Conservation (phyloP, 2,797 vertebrate genomes). For the Darevskia nairensis region DNA sequence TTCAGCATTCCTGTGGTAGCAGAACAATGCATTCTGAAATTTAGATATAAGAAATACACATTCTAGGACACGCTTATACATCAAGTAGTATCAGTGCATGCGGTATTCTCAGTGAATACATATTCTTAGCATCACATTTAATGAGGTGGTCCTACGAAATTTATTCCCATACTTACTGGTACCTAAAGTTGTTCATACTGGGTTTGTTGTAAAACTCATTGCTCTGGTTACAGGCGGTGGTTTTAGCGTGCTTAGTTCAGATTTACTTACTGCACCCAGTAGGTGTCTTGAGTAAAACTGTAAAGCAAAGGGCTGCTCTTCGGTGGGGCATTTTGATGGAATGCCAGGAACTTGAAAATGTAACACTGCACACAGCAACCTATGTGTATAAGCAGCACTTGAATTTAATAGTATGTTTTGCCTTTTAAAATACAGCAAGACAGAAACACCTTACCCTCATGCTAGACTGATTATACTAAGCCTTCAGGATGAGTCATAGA, state of each 20-base stretch:
- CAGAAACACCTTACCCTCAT: not conserved
- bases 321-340: not conserved
- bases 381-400: not conserved
- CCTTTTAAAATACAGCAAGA: not conserved
- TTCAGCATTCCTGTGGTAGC: constrained; percentile 9
- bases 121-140: not conserved
- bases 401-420: no score
- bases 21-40: not conserved
- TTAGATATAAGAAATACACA: not conserved
- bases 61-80: constrained; percentile 11
- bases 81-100: not conserved
- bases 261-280: not conserved
- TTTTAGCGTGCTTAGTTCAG: not conserved
- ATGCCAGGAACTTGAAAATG: not conserved
- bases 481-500: not conserved
- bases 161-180: not conserved
- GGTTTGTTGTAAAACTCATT: not conserved
- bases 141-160: not conserved
- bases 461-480: no score
- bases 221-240: not conserved
- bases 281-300: not conserved
- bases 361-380: not conserved
- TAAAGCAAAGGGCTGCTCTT: not conserved
- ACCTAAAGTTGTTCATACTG: not conserved
- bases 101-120: constrained; percentile 9